phyloP scores from a whole-genome alignment of 2,888 invertebrate species.

The Phortica okadai region DNA sequence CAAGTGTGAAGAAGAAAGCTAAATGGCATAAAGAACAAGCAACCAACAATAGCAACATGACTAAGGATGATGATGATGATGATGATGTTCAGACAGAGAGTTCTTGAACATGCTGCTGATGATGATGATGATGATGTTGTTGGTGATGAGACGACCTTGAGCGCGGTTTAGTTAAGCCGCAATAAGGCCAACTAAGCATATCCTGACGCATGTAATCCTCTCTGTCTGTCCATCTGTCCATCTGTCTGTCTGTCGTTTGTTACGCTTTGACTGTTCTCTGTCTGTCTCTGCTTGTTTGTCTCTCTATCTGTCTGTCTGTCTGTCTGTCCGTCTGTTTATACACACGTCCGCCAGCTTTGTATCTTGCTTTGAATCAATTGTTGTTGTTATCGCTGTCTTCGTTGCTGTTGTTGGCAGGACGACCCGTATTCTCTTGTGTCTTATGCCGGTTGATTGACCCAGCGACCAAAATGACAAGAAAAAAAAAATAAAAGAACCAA shows the following conservation, averaged over 20 bases:
- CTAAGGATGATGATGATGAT: neutral
- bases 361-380: no score
- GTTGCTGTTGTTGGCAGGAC: slow-evolving; percentile 32
- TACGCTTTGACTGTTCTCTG: neutral
- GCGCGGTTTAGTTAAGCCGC: slow-evolving; percentile 1
- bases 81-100: neutral
- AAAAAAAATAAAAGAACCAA: neutral
- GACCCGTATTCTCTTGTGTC: slow-evolving; percentile 39
- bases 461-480: slow-evolving; percentile 21
- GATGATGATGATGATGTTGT: neutral
- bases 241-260: neutral
- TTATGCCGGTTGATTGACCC: slow-evolving; percentile 34
- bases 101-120: neutral
- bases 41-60: neutral
- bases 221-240: neutral
- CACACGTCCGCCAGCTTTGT: neutral
- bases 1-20: no score
- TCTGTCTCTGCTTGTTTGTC: slow-evolving; percentile 26
- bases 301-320: slow-evolving; percentile 17
- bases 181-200: slow-evolving; percentile 12
- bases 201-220: neutral
- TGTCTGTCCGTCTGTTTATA: slow-evolving; percentile 25
- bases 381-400: slow-evolving; percentile 5
- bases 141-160: neutral
- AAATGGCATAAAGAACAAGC: neutral